phyloP scores from a whole-genome alignment of 2,113 vertebrate species.

The Vireo altiloquus region DNA sequence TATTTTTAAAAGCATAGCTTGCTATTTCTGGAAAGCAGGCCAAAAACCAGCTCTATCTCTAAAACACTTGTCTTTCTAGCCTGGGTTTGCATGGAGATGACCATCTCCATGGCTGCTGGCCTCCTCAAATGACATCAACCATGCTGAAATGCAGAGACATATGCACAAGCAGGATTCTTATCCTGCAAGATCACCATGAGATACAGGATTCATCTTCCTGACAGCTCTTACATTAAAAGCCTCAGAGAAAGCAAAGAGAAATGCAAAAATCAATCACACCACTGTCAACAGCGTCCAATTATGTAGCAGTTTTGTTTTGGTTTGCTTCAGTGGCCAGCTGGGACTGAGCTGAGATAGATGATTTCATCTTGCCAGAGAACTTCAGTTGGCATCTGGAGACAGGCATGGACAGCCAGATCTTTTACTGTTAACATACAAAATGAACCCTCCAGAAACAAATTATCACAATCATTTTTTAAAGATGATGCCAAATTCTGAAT shows the following conservation, averaged over 20 bases:
- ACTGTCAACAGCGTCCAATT: not conserved
- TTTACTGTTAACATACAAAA: not conserved
- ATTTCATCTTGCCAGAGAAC: not conserved
- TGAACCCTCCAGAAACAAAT: constrained; percentile 9
- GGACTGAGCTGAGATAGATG: not conserved
- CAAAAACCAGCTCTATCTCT: not conserved
- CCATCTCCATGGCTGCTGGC: not conserved
- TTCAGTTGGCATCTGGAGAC: not conserved
- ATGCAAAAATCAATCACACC: not conserved
- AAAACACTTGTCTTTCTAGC: not conserved
- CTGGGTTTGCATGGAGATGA: not conserved
- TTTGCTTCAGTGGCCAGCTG: constrained; percentile 1
- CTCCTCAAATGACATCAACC: not conserved
- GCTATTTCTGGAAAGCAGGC: not conserved
- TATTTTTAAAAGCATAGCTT: not conserved
- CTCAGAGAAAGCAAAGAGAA: not conserved
- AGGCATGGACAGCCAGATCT: not conserved
- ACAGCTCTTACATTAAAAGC: not conserved
- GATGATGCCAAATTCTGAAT: not conserved
- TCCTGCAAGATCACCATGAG: not conserved
- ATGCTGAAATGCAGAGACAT: not conserved
- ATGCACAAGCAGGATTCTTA: not conserved
- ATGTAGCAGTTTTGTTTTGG: not conserved
- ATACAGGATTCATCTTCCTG: not conserved
- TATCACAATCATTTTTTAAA: not conserved